phyloP scores from a whole-genome alignment of 1,140 invertebrate species.

The Oppia nitens region DNA sequence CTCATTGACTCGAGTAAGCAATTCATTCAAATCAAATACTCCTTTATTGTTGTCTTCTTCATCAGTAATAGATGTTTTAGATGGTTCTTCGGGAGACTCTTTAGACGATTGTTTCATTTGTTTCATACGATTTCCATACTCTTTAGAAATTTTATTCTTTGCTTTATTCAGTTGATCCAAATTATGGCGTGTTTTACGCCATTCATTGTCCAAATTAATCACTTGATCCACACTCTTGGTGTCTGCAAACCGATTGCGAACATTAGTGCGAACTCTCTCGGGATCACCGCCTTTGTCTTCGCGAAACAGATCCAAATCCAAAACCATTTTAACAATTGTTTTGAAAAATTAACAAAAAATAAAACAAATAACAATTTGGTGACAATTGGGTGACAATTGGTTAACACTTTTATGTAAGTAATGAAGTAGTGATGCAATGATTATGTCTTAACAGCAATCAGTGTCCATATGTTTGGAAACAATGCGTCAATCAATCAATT shows the following conservation, averaged over 20 bases:
- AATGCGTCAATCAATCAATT: too few relatives aligned
- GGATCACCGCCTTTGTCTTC: constrained; percentile 86
- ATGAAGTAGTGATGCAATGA: too few relatives aligned
- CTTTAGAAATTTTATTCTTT: constrained; percentile 91
- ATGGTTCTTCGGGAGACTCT: constrained; percentile 21
- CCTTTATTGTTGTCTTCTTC: neutral
- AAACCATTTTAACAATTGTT: constrained; percentile 51
- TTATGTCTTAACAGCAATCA: too few relatives aligned
- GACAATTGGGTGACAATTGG: too few relatives aligned
- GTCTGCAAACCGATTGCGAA: constrained; percentile 84
- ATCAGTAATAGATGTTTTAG: neutral
- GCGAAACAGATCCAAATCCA: constrained; percentile 94
- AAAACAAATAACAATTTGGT: neutral
- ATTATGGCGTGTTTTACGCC: constrained; percentile 13
- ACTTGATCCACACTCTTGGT: constrained; percentile 76
- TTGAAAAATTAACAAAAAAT: neutral
- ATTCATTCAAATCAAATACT: constrained; percentile 4
- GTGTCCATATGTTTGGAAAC: too few relatives aligned
- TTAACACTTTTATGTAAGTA: too few relatives aligned
- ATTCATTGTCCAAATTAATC: constrained; percentile 11
- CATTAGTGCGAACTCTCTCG: constrained; percentile 75
- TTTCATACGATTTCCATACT: constrained; percentile 95
- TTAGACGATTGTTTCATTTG: constrained; percentile 1
- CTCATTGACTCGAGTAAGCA: constrained; percentile 11
- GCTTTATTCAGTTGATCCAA: constrained; percentile 34